Evolutionary conservation across 2,888 invertebrate genomes (phyloP).

Genomic region (Lasioglossum vierecki): DNA sequence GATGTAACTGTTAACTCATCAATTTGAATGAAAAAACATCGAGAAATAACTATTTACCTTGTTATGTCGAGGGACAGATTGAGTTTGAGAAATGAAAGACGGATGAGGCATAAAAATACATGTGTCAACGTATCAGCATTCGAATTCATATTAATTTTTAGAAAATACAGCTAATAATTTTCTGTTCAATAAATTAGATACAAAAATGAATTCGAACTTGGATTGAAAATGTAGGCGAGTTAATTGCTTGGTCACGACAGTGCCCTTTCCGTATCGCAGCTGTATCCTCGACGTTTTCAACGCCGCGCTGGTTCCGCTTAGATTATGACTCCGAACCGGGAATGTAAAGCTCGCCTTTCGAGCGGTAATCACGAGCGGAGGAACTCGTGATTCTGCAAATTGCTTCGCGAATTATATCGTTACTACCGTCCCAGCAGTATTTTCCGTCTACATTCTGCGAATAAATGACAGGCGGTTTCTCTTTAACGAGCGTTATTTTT

Average conservation of each 20-base stretch:
- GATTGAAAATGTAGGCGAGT: constrained; percentile 63
- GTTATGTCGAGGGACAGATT: no score
- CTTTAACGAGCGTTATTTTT: constrained; percentile 13
- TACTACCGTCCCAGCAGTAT: constrained; percentile 41
- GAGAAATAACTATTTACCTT: no score
- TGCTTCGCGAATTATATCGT: constrained; percentile 57
- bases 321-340: constrained; percentile 57
- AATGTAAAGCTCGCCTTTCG: constrained; percentile 57
- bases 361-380: constrained; percentile 49
- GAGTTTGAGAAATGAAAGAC: no score
- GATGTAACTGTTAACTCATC: no score
- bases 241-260: constrained; percentile 66
- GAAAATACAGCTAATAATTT: no score
- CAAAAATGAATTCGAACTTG: background rate
- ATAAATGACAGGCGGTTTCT: background rate
- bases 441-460: background rate
- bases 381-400: constrained; percentile 70
- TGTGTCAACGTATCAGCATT: no score
- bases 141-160: no score
- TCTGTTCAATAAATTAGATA: no score
- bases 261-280: constrained; percentile 53
- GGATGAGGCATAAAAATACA: no score
- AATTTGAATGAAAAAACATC: no score
- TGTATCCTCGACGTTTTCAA: constrained; percentile 35
- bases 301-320: constrained; percentile 47